Percentiles rank a stretch among this genome's conserved stretches.
These are phyloP conservation scores for Loxodonta africana DNA, from an alignment of 2,113 vertebrate genomes.

Conservation along the genomic window DNA sequence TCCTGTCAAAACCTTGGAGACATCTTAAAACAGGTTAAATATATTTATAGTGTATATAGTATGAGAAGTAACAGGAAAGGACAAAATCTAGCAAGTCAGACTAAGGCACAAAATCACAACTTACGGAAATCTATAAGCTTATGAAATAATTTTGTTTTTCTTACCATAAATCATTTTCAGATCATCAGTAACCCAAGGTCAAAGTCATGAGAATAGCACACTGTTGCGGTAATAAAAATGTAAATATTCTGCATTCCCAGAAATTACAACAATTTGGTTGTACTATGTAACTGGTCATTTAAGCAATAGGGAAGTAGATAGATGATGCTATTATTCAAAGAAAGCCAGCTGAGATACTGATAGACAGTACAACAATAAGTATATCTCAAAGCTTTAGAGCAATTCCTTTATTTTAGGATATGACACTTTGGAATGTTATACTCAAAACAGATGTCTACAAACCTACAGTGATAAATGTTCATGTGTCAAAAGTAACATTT, in stretches of 20 bases:
- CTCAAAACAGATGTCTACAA: background rate
- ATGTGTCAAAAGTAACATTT: constrained; percentile 33
- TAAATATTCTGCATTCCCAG: constrained; percentile 76
- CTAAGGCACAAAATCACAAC: constrained; percentile 58
- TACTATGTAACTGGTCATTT: constrained; percentile 56
- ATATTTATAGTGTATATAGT: constrained; percentile 22
- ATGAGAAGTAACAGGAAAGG: constrained; percentile 77
- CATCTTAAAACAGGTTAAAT: constrained; percentile 33
- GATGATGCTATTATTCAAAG: constrained; percentile 59
- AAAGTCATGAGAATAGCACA: constrained; percentile 65
- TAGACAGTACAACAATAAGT: background rate
- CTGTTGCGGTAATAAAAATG: constrained; percentile 84
- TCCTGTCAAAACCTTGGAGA: constrained; percentile 24
- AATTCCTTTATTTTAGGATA: constrained; percentile 40
- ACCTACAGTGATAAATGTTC: constrained; percentile 29
- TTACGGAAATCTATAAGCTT: constrained; percentile 63
- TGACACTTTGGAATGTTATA: background rate
- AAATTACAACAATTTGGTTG: constrained; percentile 69
- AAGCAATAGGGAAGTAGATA: constrained; percentile 51
- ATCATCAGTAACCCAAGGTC: constrained; percentile 75
- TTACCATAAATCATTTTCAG: constrained; percentile 67
- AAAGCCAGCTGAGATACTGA: constrained; percentile 1
- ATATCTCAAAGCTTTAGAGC: background rate
- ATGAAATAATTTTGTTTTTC: constrained; percentile 61
- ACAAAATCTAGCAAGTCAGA: constrained; percentile 69